A percentile compares a stretch with the other conserved stretches of the same genome.
These are phyloP conservation scores for Diloba caeruleocephala DNA, from an alignment of 2,888 invertebrate genomes.

Conservation along the genomic window DNA sequence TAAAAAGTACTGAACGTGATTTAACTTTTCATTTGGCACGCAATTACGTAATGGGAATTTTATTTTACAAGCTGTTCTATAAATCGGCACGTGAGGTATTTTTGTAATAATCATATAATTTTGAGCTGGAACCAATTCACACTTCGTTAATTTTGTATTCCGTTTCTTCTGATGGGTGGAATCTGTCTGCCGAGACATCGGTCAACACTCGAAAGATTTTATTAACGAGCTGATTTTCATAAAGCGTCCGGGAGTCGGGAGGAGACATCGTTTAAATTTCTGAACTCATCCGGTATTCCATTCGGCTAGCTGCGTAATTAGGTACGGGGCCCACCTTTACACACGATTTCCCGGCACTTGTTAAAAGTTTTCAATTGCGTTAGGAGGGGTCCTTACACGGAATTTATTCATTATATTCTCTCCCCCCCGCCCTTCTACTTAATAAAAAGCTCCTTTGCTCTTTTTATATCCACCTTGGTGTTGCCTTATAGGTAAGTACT, in stretches of 20 bases:
- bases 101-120: conserved; percentile 37
- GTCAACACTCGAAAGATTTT: conserved; percentile 71
- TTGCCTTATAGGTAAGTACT: conserved; percentile 80
- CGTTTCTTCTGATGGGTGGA: conserved; percentile 37
- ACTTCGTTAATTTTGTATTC: conserved; percentile 62
- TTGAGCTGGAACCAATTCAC: conserved; percentile 34
- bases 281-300: conserved; percentile 83
- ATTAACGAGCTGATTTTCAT: conserved; percentile 82
- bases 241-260: conserved; percentile 58
- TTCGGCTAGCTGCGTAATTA: conserved; percentile 80
- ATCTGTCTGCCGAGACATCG: conserved; percentile 60
- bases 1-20: conserved; percentile 61
- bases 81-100: conserved; percentile 43
- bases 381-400: conserved; percentile 83
- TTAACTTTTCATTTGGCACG: conserved; percentile 57
- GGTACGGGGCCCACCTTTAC: conserved; percentile 85
- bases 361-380: conserved; percentile 89
- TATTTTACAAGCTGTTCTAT: conserved; percentile 45
- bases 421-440: conserved; percentile 77
- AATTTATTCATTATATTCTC: conserved; percentile 88
- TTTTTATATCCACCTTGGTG: conserved; percentile 74
- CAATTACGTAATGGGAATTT: conserved; percentile 47
- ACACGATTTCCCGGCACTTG: conserved; percentile 88
- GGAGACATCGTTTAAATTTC: conserved; percentile 76
- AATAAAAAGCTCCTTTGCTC: conserved; percentile 85